phyloP scores from a whole-genome alignment of 2,797 vertebrate species.

The Telmatherina bonti region DNA sequence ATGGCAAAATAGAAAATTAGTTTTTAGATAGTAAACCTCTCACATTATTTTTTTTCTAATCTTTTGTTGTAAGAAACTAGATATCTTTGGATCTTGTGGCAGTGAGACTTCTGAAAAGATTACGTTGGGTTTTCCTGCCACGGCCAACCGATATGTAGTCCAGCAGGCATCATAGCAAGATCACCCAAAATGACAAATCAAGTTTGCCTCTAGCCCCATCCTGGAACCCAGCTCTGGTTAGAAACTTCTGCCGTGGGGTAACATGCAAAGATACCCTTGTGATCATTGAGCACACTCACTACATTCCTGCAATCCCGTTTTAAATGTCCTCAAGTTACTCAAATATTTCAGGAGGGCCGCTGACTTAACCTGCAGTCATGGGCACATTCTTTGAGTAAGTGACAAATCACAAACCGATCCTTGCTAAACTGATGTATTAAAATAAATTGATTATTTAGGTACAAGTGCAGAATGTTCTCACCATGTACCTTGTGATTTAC shows the following conservation, averaged over 20 bases:
- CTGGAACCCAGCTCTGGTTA: slow-evolving; percentile 69
- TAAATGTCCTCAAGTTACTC: slow-evolving; percentile 73
- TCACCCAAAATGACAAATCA: slow-evolving; percentile 73
- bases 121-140: slow-evolving; percentile 27
- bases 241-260: slow-evolving; percentile 54
- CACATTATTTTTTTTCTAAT: not conserved
- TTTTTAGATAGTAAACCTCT: too few relatives aligned
- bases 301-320: slow-evolving; percentile 65
- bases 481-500: slow-evolving; percentile 29
- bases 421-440: slow-evolving; percentile 27
- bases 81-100: slow-evolving; percentile 2
- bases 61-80: slow-evolving; percentile 13
- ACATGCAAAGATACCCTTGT: slow-evolving; percentile 63
- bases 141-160: slow-evolving; percentile 65
- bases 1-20: not conserved
- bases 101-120: slow-evolving; percentile 5
- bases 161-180: slow-evolving; percentile 51
- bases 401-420: slow-evolving; percentile 34
- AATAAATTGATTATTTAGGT: slow-evolving; percentile 37
- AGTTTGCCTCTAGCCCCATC: slow-evolving; percentile 60
- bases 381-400: slow-evolving; percentile 44
- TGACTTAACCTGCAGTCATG: slow-evolving; percentile 61
- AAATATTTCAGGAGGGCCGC: slow-evolving; percentile 64
- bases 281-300: slow-evolving; percentile 72
- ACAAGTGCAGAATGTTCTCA: slow-evolving; percentile 46